These are phyloP conservation scores for Denticeps clupeoides DNA, from an alignment of 2,797 vertebrate species.

Conservation along the genomic window DNA sequence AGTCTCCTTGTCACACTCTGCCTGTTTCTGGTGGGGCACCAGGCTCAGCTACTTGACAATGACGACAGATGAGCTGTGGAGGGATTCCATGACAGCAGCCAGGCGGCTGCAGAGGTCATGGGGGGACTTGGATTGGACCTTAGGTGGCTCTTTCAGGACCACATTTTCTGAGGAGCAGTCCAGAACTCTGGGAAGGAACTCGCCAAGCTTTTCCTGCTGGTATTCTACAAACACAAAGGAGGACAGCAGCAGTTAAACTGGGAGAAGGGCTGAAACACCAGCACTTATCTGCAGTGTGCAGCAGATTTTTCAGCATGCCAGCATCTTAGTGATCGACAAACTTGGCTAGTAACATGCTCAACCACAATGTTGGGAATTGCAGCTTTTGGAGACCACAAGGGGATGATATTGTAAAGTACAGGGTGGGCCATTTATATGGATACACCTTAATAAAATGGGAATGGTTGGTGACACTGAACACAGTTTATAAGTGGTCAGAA, in stretches of 20 bases:
- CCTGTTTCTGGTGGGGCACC: neutral
- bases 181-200: constrained; percentile 83
- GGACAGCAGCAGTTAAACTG: neutral
- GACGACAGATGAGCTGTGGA: constrained; percentile 70
- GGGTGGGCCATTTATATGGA: too few relatives aligned
- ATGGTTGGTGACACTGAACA: too few relatives aligned
- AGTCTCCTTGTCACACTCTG: neutral
- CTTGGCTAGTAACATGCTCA: too few relatives aligned
- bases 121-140: constrained; percentile 76
- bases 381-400: too few relatives aligned
- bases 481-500: too few relatives aligned
- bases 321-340: too few relatives aligned
- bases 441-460: too few relatives aligned
- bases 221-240: constrained; percentile 62
- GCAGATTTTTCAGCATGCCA: too few relatives aligned
- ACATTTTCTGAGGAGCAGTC: constrained; percentile 75
- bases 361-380: too few relatives aligned
- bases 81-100: constrained; percentile 89
- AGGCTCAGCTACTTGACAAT: constrained; percentile 56
- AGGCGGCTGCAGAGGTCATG: constrained; percentile 90
- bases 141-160: constrained; percentile 84
- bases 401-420: too few relatives aligned
- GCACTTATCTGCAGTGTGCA: too few relatives aligned
- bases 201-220: constrained; percentile 75
- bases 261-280: neutral